phyloP scores from a whole-genome alignment of 1,140 invertebrate species.

The Eupristina koningsbergeri region DNA sequence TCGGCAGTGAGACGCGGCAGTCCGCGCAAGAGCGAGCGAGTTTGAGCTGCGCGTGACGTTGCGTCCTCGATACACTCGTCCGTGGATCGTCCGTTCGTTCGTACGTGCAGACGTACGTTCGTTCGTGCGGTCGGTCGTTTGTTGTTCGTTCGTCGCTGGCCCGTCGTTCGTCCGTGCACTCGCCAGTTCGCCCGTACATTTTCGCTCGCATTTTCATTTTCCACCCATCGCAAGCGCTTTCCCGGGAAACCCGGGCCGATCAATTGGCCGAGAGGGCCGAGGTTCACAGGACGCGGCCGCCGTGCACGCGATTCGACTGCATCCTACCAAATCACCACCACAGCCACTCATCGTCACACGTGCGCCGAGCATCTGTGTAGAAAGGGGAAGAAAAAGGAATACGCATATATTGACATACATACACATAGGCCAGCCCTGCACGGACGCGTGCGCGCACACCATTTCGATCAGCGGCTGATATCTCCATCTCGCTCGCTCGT shows the following conservation, averaged over 20 bases:
- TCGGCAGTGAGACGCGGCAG: slow-evolving; percentile 70
- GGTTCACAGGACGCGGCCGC: too few species aligned
- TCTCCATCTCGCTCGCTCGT: slow-evolving; percentile 43
- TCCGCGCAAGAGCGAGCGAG: slow-evolving; percentile 61
- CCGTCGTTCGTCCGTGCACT: too few species aligned
- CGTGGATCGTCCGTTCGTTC: not conserved
- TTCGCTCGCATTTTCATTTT: too few species aligned
- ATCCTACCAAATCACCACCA: not conserved
- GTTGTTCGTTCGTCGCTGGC: not conserved
- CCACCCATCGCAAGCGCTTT: too few species aligned
- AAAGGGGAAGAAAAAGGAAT: not conserved
- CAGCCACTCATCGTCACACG: not conserved
- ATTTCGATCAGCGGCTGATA: not conserved
- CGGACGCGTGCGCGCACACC: not conserved
- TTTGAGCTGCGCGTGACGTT: slow-evolving; percentile 51
- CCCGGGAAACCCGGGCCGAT: not conserved
- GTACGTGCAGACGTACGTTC: slow-evolving; percentile 10
- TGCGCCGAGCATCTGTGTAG: slow-evolving; percentile 1
- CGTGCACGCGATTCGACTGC: not conserved
- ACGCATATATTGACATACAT: slow-evolving; percentile 18
- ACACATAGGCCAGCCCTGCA: not conserved
- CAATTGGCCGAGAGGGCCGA: too few species aligned
- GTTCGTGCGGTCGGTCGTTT: not conserved
- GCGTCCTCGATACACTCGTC: slow-evolving; percentile 37
- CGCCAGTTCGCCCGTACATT: too few species aligned